Evolutionary conservation across 1,140 invertebrate species (phyloP).

Genomic region (Plodia interpunctella): DNA sequence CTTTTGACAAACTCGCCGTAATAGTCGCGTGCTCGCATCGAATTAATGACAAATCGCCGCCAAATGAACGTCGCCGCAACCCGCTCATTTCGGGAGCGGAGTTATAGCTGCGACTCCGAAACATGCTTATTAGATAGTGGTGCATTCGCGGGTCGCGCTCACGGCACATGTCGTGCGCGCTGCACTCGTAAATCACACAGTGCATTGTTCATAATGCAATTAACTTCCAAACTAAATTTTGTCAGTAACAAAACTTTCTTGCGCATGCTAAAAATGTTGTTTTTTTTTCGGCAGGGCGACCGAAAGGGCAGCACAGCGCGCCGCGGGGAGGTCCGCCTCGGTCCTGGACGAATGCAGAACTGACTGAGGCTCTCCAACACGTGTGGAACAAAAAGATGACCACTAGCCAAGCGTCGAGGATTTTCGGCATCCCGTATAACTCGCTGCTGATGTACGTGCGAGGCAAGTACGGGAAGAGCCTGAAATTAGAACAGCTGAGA

Average conservation of each 20-base stretch:
- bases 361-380: slow-evolving; percentile 91
- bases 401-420: slow-evolving; percentile 92
- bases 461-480: slow-evolving; percentile 93
- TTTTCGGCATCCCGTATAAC: slow-evolving; percentile 95
- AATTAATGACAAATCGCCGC: slow-evolving; percentile 66
- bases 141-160: slow-evolving; percentile 51
- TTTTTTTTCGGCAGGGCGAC: slow-evolving; percentile 74
- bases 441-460: slow-evolving; percentile 93
- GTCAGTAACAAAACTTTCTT: slow-evolving; percentile 22
- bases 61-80: slow-evolving; percentile 38
- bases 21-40: slow-evolving; percentile 63
- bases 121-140: slow-evolving; percentile 69
- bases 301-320: slow-evolving; percentile 92
- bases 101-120: slow-evolving; percentile 51
- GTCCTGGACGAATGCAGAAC: slow-evolving; percentile 93
- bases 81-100: slow-evolving; percentile 56
- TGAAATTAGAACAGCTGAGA: slow-evolving; percentile 90
- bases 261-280: slow-evolving; percentile 4
- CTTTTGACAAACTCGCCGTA: slow-evolving; percentile 62
- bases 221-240: slow-evolving; percentile 41
- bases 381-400: slow-evolving; percentile 97
- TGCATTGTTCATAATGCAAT: slow-evolving; percentile 44
- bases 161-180: slow-evolving; percentile 64
- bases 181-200: slow-evolving; percentile 48
- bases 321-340: slow-evolving; percentile 91